Evolutionary conservation across 2,797 vertebrate genomes (phyloP).

Genomic region (Neostethus bicornis): DNA sequence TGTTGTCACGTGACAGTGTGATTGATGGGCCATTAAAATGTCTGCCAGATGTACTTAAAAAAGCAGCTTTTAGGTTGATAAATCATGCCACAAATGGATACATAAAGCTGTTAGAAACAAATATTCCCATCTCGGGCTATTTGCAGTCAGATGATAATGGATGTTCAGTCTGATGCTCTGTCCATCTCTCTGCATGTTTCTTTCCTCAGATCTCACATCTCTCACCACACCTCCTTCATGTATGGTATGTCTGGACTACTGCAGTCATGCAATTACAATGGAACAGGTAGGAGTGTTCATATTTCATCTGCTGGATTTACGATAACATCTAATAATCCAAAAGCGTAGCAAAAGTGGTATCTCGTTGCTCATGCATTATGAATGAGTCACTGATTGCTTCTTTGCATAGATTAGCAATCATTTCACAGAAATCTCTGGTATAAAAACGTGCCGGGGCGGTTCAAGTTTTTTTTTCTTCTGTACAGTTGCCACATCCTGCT

Average conservation of each 20-base stretch:
- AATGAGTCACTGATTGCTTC: constrained; percentile 86
- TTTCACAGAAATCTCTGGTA: constrained; percentile 82
- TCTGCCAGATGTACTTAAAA: constrained; percentile 78
- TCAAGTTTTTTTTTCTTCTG: constrained; percentile 63
- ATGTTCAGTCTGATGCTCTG: constrained; percentile 60
- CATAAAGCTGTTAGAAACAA: constrained; percentile 75
- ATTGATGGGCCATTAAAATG: constrained; percentile 79
- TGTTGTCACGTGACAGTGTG: constrained; percentile 74
- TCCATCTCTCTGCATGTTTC: constrained; percentile 45
- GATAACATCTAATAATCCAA: constrained; percentile 86
- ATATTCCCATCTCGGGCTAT: constrained; percentile 70
- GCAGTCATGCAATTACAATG: constrained; percentile 78
- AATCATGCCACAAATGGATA: constrained; percentile 74
- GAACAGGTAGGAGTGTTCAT: constrained; percentile 83
- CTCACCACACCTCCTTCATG: no score
- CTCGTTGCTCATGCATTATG: constrained; percentile 85
- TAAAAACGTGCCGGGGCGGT: constrained; percentile 74
- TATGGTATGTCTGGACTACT: constrained; percentile 56
- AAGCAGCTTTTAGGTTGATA: constrained; percentile 75
- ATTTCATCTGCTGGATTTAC: constrained; percentile 82
- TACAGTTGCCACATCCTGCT: constrained; percentile 72
- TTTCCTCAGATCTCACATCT: constrained; percentile 38
- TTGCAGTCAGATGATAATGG: constrained; percentile 66
- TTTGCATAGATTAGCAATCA: constrained; percentile 89
- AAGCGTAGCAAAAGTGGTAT: constrained; percentile 82